Percentiles rank a stretch among this genome's conserved stretches.
These are phyloP conservation scores for Nyctereutes procyonoides DNA, from an alignment of 2,113 vertebrate genomes.

Conservation along the genomic window DNA sequence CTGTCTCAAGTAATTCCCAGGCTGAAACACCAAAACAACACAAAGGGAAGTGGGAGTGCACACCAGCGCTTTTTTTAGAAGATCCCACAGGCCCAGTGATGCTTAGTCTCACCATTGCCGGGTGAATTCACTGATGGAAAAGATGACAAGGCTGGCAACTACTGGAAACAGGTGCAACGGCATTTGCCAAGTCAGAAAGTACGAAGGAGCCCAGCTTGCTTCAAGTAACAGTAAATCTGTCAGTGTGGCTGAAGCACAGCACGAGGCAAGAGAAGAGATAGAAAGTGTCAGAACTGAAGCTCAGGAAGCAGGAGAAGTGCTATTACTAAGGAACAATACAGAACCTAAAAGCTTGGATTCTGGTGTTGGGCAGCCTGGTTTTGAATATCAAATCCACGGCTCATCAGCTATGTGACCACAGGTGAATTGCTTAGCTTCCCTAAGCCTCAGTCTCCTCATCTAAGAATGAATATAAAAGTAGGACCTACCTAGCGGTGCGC, in stretches of 20 bases:
- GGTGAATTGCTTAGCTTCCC: neutral
- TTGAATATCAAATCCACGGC: neutral
- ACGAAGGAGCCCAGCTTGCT: constrained; percentile 11
- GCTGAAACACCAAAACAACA: neutral
- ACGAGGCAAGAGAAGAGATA: neutral
- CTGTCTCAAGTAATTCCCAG: neutral
- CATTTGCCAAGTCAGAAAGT: constrained; percentile 24
- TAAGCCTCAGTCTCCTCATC: neutral
- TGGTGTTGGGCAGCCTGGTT: neutral
- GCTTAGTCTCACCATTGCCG: neutral
- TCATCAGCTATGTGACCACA: neutral
- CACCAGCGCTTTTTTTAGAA: neutral
- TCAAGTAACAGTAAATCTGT: constrained; percentile 49
- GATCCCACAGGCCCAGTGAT: neutral
- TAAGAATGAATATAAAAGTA: constrained; percentile 7
- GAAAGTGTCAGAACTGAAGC: neutral
- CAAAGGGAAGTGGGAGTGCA: neutral
- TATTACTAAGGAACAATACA: neutral
- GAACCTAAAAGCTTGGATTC: neutral
- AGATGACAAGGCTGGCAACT: neutral
- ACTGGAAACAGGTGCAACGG: neutral
- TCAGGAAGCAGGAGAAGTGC: neutral
- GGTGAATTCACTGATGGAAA: neutral
- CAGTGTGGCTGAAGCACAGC: neutral
- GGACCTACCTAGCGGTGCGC: neutral